Conservation (phyloP, 2,113 vertebrate genomes). For the Onychorhynchus coronatus region DNA sequence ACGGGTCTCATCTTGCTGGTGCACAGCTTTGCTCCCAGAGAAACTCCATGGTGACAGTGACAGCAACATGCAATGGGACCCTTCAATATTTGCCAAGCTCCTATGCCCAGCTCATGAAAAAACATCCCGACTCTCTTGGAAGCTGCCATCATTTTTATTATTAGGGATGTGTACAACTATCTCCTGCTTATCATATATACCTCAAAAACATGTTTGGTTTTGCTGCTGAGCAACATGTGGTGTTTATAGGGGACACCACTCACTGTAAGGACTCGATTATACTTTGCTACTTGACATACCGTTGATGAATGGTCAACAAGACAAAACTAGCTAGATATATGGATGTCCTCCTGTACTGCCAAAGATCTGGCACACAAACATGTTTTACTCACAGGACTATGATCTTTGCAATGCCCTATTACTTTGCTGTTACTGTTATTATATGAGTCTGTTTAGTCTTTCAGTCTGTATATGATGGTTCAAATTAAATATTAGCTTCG, state of each 20-base stretch:
- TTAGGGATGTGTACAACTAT: neutral
- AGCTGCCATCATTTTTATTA: neutral
- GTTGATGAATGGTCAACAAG: neutral
- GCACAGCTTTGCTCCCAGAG: neutral
- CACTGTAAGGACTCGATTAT: neutral
- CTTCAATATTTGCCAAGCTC: neutral
- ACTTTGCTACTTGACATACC: neutral
- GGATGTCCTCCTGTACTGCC: neutral
- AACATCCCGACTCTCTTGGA: neutral
- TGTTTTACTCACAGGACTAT: neutral
- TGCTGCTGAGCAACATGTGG: neutral
- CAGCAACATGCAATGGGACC: neutral
- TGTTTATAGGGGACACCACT: neutral
- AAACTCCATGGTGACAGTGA: fast-evolving
- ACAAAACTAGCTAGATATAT: constrained; percentile 9
- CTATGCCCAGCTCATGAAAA: neutral
- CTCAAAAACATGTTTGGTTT: neutral
- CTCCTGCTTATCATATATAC: neutral
- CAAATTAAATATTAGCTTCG: neutral
- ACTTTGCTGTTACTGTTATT: neutral
- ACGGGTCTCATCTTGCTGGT: fast-evolving
- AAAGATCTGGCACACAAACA: neutral
- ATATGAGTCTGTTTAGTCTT: neutral
- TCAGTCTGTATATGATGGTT: neutral
- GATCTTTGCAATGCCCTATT: neutral